A percentile compares a stretch with the other conserved stretches of the same genome.
Conservation (phyloP, 2,888 invertebrate species). For the Eudasyphora cyanicolor region DNA sequence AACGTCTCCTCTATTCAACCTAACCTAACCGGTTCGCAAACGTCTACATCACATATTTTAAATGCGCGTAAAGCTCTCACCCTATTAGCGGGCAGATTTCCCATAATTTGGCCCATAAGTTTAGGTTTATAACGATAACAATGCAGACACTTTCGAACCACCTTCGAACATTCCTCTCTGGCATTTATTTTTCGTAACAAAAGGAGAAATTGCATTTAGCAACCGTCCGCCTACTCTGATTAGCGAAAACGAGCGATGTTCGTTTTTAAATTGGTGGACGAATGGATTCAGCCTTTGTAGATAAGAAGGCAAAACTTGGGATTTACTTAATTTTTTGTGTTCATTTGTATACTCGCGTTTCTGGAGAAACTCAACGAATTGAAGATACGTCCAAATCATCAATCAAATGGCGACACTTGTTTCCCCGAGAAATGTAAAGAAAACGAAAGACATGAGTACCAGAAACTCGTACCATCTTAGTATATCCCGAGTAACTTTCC, state of each 20-base stretch:
- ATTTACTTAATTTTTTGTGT: not conserved
- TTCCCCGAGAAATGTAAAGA: not conserved
- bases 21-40: too few species aligned
- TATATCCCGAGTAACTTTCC: not conserved
- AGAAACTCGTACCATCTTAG: too few species aligned
- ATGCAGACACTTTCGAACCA: constrained; percentile 35
- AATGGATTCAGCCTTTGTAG: too few species aligned
- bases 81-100: constrained; percentile 49
- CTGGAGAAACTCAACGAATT: not conserved
- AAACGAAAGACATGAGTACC: not conserved
- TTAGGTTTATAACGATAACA: constrained; percentile 54
- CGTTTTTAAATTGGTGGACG: not conserved
- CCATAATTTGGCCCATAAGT: constrained; percentile 48
- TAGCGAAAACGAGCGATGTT: not conserved
- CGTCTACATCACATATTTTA: too few species aligned
- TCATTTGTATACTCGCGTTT: not conserved
- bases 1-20: too few species aligned
- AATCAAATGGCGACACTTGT: not conserved
- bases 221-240: constrained; percentile 10
- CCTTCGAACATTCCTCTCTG: constrained; percentile 30
- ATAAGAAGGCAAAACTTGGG: not conserved
- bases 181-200: constrained; percentile 28
- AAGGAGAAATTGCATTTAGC: constrained; percentile 16
- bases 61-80: constrained; percentile 41
- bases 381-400: not conserved